Conservation (phyloP, 2,113 vertebrate genomes). For the Turnix velox region DNA sequence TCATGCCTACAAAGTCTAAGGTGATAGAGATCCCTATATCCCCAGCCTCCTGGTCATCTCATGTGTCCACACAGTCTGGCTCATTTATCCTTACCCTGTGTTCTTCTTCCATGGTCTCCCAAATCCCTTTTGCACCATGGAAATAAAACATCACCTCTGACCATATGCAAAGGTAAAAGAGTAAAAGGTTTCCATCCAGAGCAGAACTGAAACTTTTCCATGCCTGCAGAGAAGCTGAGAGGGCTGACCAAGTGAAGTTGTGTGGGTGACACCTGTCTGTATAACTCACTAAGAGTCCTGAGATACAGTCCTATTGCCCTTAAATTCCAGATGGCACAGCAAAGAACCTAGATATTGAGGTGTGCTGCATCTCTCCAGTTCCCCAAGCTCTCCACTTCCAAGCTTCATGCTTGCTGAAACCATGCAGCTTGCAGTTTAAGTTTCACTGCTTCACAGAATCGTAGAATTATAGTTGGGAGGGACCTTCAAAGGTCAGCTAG, state of each 20-base stretch:
- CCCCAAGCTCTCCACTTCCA: background rate
- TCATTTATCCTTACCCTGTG: background rate
- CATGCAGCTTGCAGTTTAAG: background rate
- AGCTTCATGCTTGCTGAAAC: background rate
- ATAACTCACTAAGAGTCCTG: background rate
- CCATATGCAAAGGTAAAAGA: background rate
- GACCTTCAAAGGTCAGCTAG: too few species aligned
- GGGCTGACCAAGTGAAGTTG: background rate
- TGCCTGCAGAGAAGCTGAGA: background rate
- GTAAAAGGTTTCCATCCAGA: background rate
- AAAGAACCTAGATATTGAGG: background rate
- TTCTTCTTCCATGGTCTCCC: background rate
- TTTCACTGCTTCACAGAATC: background rate
- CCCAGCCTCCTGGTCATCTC: background rate
- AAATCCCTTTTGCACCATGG: rapidly evolving
- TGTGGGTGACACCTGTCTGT: rapidly evolving
- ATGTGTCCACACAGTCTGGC: background rate
- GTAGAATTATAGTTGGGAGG: too few species aligned
- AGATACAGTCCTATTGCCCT: background rate
- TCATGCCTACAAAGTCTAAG: background rate
- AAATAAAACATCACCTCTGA: background rate
- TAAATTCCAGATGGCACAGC: background rate
- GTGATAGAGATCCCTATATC: background rate
- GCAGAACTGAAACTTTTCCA: background rate
- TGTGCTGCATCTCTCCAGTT: background rate